Conservation (phyloP, 2,113 vertebrate species). For the Osmerus mordax region DNA sequence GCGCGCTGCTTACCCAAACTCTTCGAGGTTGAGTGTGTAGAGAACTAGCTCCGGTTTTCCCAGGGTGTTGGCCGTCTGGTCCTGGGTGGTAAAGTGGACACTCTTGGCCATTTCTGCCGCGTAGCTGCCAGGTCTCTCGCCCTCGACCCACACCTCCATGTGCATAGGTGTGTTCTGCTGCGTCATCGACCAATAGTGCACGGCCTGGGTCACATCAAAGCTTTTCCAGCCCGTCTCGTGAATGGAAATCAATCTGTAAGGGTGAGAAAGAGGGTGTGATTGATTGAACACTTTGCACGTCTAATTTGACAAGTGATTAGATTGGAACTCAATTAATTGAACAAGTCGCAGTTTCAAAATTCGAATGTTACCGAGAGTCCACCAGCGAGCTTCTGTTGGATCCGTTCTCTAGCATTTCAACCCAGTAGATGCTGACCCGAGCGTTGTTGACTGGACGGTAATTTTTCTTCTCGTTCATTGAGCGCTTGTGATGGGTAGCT, state of each 20-base stretch:
- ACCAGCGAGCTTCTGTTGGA: conserved; percentile 86
- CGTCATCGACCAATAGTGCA: conserved; percentile 87
- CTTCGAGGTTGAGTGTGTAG: conserved; percentile 85
- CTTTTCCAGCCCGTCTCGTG: conserved; percentile 89
- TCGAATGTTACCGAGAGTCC: conserved; percentile 83
- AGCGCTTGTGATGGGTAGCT: conserved; percentile 68
- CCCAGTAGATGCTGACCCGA: conserved; percentile 88
- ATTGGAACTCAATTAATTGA: background rate
- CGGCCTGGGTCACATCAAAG: conserved; percentile 93
- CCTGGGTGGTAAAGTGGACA: conserved; percentile 84
- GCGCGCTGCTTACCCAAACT: conserved; percentile 79
- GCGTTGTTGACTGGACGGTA: conserved; percentile 75
- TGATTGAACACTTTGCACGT: conserved; percentile 4
- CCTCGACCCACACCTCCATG: conserved; percentile 90
- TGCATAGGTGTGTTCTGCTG: conserved; percentile 77
- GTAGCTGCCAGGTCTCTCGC: conserved; percentile 82
- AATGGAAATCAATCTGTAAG: conserved; percentile 83
- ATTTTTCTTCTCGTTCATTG: conserved; percentile 61
- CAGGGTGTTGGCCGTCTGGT: conserved; percentile 69
- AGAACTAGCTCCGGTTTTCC: conserved; percentile 86
- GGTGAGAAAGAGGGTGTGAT: background rate
- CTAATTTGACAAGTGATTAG: conserved; percentile 1
- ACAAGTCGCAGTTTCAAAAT: conserved; percentile 4
- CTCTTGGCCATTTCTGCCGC: conserved; percentile 81
- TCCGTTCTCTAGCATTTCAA: conserved; percentile 75